A percentile compares a stretch with the other conserved stretches of the same genome.
These are phyloP conservation scores for Arvicanthis niloticus DNA, from an alignment of 2,113 vertebrate species.

Conservation along the genomic window DNA sequence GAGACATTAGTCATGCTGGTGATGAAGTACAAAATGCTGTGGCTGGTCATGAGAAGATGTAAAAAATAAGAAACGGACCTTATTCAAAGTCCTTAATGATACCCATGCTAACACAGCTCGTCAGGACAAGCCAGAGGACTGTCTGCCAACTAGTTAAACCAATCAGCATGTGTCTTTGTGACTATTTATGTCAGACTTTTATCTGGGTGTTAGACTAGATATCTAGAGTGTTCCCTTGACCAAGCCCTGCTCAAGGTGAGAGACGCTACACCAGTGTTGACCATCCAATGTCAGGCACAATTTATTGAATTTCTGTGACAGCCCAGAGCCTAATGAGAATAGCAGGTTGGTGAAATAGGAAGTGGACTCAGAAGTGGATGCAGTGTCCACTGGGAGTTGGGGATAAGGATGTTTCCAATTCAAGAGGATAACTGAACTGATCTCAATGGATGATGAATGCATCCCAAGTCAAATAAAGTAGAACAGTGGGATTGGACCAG, in stretches of 20 bases:
- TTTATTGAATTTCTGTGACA: neutral
- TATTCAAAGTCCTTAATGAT: neutral
- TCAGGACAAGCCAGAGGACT: neutral
- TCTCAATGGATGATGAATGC: conserved; percentile 4
- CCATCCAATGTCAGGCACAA: neutral
- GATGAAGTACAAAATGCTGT: neutral
- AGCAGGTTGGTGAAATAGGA: neutral
- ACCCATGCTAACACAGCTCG: neutral
- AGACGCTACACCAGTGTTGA: neutral
- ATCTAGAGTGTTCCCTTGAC: neutral
- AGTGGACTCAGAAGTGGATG: neutral
- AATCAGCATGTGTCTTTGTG: neutral
- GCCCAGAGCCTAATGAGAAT: neutral
- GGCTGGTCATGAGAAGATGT: neutral
- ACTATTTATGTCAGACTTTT: neutral
- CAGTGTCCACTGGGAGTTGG: neutral
- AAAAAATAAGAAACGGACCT: conserved; percentile 5
- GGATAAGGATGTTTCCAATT: neutral
- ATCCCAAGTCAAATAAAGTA: conserved; percentile 28
- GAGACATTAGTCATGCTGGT: neutral
- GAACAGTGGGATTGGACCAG: neutral
- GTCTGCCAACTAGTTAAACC: conserved; percentile 7
- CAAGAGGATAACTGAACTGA: conserved; percentile 8
- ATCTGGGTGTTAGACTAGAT: neutral
- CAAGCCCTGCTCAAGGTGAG: neutral